These are phyloP conservation scores for Hyles euphorbiae DNA, from an alignment of 1,140 invertebrate species.

Conservation along the genomic window DNA sequence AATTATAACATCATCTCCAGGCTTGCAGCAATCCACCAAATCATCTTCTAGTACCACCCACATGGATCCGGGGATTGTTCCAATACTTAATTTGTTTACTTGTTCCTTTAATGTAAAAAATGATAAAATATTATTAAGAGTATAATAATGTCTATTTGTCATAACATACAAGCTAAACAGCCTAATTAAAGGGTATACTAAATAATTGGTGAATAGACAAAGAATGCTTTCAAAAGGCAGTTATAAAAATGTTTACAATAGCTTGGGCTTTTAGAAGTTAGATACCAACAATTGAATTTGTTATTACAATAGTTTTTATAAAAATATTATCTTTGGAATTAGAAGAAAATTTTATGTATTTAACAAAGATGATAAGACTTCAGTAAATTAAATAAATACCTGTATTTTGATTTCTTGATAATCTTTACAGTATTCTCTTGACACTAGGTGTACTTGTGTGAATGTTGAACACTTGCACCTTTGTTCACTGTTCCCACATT, in stretches of 20 bases:
- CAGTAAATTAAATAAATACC: constrained; percentile 46
- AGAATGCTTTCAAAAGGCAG: too few relatives aligned
- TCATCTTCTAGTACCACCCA: constrained; percentile 91
- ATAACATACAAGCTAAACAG: too few relatives aligned
- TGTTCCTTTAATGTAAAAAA: constrained; percentile 77
- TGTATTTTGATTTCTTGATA: constrained; percentile 95
- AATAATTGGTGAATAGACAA: too few relatives aligned
- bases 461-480: constrained; percentile 76
- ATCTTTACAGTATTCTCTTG: constrained; percentile 85
- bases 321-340: too few relatives aligned
- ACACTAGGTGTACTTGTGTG: constrained; percentile 72
- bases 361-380: too few relatives aligned
- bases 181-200: too few relatives aligned
- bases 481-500: constrained; percentile 78
- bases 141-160: neutral
- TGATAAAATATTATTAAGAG: neutral
- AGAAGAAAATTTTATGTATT: too few relatives aligned
- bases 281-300: too few relatives aligned
- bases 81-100: constrained; percentile 82
- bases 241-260: too few relatives aligned
- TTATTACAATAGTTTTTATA: too few relatives aligned
- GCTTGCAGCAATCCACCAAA: constrained; percentile 90
- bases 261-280: too few relatives aligned
- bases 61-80: constrained; percentile 85
- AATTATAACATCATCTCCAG: constrained; percentile 91